Percentiles rank a stretch among this genome's conserved stretches.
Evolutionary conservation across 2,797 vertebrate species (phyloP).

Genomic region (Crocidura indochinensis): DNA sequence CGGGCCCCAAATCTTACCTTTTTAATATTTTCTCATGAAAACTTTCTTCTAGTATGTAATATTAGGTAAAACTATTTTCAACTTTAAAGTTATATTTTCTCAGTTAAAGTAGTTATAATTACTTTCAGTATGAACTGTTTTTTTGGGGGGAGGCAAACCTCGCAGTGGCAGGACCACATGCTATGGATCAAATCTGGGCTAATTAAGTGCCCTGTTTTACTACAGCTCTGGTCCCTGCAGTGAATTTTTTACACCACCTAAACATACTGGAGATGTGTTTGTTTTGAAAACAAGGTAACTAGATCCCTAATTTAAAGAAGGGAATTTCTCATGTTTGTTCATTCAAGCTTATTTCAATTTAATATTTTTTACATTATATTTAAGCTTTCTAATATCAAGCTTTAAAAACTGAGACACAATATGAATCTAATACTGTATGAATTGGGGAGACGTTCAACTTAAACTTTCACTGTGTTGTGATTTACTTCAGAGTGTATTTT

Average conservation of each 20-base stretch:
- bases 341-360: slow-evolving; percentile 83
- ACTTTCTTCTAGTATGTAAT: slow-evolving; percentile 84
- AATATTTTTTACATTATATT: slow-evolving; percentile 84
- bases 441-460: slow-evolving; percentile 85
- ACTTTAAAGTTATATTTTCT: slow-evolving; percentile 93
- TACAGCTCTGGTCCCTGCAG: not conserved
- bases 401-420: slow-evolving; percentile 86
- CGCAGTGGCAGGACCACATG: too few species aligned
- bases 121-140: slow-evolving; percentile 84
- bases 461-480: slow-evolving; percentile 86
- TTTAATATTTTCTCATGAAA: slow-evolving; percentile 84
- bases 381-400: slow-evolving; percentile 85
- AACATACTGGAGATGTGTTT: slow-evolving; percentile 87
- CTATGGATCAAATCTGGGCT: too few species aligned
- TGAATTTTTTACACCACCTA: slow-evolving; percentile 89
- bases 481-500: slow-evolving; percentile 86
- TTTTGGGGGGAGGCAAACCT: too few species aligned
- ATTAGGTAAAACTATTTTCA: slow-evolving; percentile 90
- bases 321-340: slow-evolving; percentile 83
- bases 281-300: slow-evolving; percentile 86
- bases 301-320: slow-evolving; percentile 82
- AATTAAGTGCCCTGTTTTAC: too few species aligned
- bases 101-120: slow-evolving; percentile 91
- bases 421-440: slow-evolving; percentile 83
- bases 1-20: too few species aligned